These are phyloP conservation scores for Spialia ferax DNA, from an alignment of 2,888 invertebrate species.

Conservation along the genomic window DNA sequence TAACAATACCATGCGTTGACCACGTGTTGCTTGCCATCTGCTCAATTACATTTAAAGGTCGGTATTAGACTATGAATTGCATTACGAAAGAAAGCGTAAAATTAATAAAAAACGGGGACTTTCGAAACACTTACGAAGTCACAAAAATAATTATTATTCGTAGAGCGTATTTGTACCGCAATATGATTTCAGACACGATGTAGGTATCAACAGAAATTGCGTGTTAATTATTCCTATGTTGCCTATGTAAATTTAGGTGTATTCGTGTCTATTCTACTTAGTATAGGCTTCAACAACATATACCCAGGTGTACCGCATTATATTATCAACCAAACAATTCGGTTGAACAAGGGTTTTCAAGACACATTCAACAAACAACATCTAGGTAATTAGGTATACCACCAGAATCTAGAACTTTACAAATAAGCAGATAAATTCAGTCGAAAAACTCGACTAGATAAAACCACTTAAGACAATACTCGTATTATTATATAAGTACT, in stretches of 20 bases:
- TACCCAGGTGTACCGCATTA: not conserved
- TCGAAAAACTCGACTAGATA: too few relatives aligned
- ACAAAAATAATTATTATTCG: conserved; percentile 3
- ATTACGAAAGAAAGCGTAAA: not conserved
- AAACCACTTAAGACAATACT: too few relatives aligned
- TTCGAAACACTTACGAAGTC: not conserved
- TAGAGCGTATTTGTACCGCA: not conserved
- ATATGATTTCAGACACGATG: not conserved
- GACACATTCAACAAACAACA: too few relatives aligned
- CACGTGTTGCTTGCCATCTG: conserved; percentile 64
- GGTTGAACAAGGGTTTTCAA: too few relatives aligned
- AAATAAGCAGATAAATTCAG: too few relatives aligned
- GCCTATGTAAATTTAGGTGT: not conserved
- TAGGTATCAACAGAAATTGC: not conserved
- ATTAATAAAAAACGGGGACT: not conserved
- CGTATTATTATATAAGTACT: too few relatives aligned
- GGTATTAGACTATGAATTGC: not conserved
- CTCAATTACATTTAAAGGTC: not conserved
- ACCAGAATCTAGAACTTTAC: too few relatives aligned
- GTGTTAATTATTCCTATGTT: conserved; percentile 1
- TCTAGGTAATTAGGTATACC: too few relatives aligned
- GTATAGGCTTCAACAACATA: not conserved
- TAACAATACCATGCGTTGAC: conserved; percentile 63
- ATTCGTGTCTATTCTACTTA: not conserved
- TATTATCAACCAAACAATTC: too few relatives aligned